Evolutionary conservation across 2,113 vertebrate species (phyloP), one percentile per base, ranked within the genome.

Genomic region (Uropsilus gracilis): DNA sequence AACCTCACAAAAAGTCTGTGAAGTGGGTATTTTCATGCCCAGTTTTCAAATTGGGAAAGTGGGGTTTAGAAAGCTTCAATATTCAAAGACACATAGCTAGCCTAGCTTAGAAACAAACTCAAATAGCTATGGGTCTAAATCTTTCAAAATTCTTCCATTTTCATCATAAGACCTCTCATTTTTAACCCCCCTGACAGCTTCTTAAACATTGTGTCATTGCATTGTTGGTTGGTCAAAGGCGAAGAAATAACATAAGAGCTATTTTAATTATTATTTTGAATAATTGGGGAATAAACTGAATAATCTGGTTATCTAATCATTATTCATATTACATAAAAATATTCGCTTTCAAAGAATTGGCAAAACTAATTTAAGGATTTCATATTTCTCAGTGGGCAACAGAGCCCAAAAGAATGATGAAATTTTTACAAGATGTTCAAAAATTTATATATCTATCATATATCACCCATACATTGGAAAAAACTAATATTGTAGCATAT

Each of bases 351-450:
- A 81, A 80, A 87, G 32, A 82, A 48, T 89, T 82, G 76, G 61
- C 22, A 91, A 93, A 94, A 80, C 30, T 81, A 72, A 81, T 63
- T 84, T 72, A 85, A 97, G 61, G 89, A 97, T 90, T 77, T 50
- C 44, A 2, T 61, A 90, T 87, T 93, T 95, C 55, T 89, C 50
- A 73, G 3, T 88, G 37, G 30, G 42, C 59, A 88, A 90, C 32
- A 48, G 20, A 95, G 6, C n/a, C 42, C 53, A 50, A 42, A 84
- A 84, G 10, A 90, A 44, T 30, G 24, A 55, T 53, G 42, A 81
- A 32, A 76, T 59, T 92, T 95, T 92, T 85, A 93, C 4, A 94
- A 77, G 63, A 4, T 39, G 26, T 86, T 88, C 22, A 87, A 83
- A 26, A 89, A 73, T 77, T 17, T 82, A 44, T 64, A 18, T 75